Evolutionary conservation across 2,797 vertebrate genomes (phyloP).

Genomic region (Chrysolophus pictus): DNA sequence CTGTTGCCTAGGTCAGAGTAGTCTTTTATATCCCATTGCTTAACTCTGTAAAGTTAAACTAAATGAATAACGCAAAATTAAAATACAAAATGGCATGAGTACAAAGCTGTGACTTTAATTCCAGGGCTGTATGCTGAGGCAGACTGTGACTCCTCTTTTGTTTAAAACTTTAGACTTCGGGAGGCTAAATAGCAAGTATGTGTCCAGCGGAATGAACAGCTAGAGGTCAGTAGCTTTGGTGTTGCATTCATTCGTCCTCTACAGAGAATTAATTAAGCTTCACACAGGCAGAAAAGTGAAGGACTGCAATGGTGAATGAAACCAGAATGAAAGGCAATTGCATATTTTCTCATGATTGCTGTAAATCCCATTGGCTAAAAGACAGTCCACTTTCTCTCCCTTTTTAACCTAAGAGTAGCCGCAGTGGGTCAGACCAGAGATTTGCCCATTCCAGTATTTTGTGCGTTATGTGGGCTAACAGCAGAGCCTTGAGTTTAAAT

Average conservation of each 20-base stretch:
- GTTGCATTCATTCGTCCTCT: conserved; percentile 6
- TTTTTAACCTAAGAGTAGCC: neutral
- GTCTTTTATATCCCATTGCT: neutral
- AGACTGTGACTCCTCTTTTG: neutral
- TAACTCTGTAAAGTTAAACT: conserved; percentile 2
- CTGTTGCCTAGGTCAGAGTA: neutral
- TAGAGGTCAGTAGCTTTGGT: neutral
- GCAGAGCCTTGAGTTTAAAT: neutral
- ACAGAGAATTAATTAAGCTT: conserved; percentile 23
- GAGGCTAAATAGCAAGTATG: neutral
- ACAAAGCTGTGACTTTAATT: neutral
- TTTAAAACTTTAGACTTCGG: neutral
- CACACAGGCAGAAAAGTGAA: neutral
- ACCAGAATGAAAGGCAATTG: neutral
- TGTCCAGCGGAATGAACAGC: neutral
- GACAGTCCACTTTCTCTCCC: neutral
- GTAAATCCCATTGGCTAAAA: neutral
- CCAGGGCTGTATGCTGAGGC: neutral
- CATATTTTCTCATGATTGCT: neutral
- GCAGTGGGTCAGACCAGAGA: neutral
- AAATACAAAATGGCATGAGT: neutral
- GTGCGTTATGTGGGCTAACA: neutral
- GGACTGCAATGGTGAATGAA: neutral
- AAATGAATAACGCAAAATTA: neutral
- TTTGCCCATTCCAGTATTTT: neutral